Base-by-base conservation (phyloP, 2,888 invertebrate species). In the Craniophora ligustri region DNA sequence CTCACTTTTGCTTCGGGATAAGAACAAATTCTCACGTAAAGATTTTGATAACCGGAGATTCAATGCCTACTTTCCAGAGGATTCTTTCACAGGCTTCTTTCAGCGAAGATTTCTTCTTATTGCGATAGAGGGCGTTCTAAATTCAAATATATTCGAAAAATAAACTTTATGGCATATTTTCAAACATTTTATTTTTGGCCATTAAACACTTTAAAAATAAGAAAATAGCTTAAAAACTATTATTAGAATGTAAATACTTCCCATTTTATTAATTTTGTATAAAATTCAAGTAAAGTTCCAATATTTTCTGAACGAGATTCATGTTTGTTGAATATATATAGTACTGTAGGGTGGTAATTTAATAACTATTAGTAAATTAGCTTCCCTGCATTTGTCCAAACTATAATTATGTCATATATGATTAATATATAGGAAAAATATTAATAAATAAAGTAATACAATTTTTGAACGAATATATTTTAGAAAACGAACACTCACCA, bases 61-160 rank as follows among this genome's bases (percentile, higher is more conserved):
- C 89, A 85, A 85, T 92, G 92, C 88, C 91, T 92, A 89, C 88
- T 92, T 90, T 92, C 89, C 86, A 91, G 91, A 90, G 90, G 93
- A 92, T 90, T 94, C 93, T 93, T 92, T 89, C 93, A 93, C 84
- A 86, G 86, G 93, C 90, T 93, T 94, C 93, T 93, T 92, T 93
- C 93, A 92, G 79, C 70, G 71, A 76, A 84, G 78, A 83, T 84
- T 79, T 75, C 77, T 76, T 78, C 73, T 74, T 70, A 74, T 78
- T 84, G 81, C 85, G 84, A 78, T 75, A 93, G 92, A 87, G 88
- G 90, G 91, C 91, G 92, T 92, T 92, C 91, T 66, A 85, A 90
- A 84, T 92, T 91, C 79, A 84, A 93, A 89, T 58, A 56, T 62
- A 72, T 85, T 86, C 84, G 79, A 84, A 85, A 87, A 78, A 79